Evolutionary conservation across 2,888 invertebrate species (phyloP), one percentile per base, ranked within the genome.

Genomic region (Rhagium mordax): DNA sequence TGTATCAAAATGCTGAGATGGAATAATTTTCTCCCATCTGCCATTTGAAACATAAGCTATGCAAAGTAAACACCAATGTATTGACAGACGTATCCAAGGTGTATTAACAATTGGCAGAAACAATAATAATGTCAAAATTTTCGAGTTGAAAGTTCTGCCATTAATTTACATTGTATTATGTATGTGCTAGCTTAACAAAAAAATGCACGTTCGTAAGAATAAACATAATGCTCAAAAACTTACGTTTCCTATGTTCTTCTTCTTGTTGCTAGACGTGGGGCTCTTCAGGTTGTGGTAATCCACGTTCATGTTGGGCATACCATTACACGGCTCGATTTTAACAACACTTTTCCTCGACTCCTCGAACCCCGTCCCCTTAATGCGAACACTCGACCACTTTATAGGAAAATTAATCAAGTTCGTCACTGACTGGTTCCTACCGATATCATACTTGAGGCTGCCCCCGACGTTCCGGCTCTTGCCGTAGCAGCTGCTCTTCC

Each of bases 271-370:
- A 70, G 82, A 81, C 27, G 84, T 83, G 7, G 87, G 85, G 77
- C 86, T 86, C 72, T 83, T 83, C 71, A 86, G 66, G 29, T 81
- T 81, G 69, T 86, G 84, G 74, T 84, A 86, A 48, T 87, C 86
- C 68, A 82, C 76, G 13, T 80, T 84, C 70, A 81, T 81, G 16
- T 81, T 84, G 51, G 85, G 81, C 65, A 88, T 82, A 80, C 92
- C 92, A 86, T 92, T 92, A 88, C 91, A 92, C 78, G 91, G 91
- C 88, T 92, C 92, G 81, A 92, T 89, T 84, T 91, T 91, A 79
- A 92, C 91, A 81, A 91, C 88, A 85, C 91, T 91, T 86, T 90
- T 91, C 84, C 91, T 89, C 81, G 91, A 91, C 85, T 92, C 92
- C 79, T 91, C 91, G 86, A 90, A 91, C 78, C 91, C 90, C 77